Evolutionary conservation across 2,797 vertebrate species (phyloP).

Genomic region (Crocidura indochinensis): DNA sequence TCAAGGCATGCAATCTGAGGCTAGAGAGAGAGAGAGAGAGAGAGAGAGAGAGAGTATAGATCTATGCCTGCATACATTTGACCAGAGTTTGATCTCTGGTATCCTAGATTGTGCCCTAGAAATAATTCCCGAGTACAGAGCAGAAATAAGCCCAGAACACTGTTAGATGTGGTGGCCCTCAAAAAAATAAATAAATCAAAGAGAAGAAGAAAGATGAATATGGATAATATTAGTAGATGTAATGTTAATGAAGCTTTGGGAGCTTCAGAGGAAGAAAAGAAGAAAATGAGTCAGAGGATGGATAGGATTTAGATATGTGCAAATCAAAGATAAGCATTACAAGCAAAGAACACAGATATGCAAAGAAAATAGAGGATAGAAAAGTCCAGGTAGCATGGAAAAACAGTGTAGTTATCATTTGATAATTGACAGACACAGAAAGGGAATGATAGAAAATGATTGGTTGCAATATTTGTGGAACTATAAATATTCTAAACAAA

Average conservation of each 20-base stretch:
- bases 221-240: not conserved
- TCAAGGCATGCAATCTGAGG: not conserved
- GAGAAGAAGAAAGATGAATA: not conserved
- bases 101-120: too few species aligned
- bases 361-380: not conserved
- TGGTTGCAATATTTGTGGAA: not conserved
- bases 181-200: too few species aligned
- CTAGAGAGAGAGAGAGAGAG: too few species aligned
- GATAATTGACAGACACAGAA: not conserved
- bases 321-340: not conserved
- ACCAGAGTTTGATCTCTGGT: too few species aligned
- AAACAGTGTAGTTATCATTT: not conserved
- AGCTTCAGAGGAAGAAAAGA: slow-evolving; percentile 7
- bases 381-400: not conserved
- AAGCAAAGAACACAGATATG: not conserved
- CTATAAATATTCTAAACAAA: not conserved
- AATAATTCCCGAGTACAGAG: too few species aligned
- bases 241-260: not conserved
- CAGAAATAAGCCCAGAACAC: too few species aligned
- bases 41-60: too few species aligned
- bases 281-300: not conserved
- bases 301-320: not conserved
- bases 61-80: too few species aligned
- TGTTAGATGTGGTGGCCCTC: too few species aligned
- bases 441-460: not conserved